Percentiles rank a stretch among this genome's conserved stretches.
phyloP scores from a whole-genome alignment of 1,140 invertebrate species.

The Penaeus chinensis region DNA sequence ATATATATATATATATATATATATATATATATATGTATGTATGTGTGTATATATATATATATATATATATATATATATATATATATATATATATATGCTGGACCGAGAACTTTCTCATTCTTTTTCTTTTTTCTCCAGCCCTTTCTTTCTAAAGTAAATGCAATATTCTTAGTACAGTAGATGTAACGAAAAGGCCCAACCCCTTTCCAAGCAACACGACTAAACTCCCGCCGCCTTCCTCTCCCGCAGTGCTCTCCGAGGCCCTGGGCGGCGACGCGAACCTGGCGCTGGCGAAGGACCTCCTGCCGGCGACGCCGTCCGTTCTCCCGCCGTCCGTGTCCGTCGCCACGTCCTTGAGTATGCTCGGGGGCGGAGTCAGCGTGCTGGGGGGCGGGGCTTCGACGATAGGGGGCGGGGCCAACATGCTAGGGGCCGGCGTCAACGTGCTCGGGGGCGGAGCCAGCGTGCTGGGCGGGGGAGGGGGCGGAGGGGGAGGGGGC shows the following conservation, averaged over 20 bases:
- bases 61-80: no score
- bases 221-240: background rate
- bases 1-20: no score
- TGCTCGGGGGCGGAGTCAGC: constrained; percentile 32
- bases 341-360: constrained; percentile 40
- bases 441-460: constrained; percentile 21
- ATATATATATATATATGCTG: no score
- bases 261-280: background rate
- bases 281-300: constrained; percentile 36
- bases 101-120: no score
- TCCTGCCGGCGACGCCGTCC: background rate
- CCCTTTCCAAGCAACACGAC: background rate
- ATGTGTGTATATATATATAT: no score
- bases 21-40: no score
- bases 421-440: constrained; percentile 6
- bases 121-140: no score
- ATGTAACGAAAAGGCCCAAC: no score
- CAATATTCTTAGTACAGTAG: no score
- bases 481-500: background rate
- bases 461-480: background rate
- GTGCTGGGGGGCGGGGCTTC: background rate
- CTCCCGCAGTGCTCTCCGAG: constrained; percentile 27
- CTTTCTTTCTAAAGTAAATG: no score
- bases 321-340: constrained; percentile 19
- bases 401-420: background rate